Percentiles rank a stretch among this genome's conserved stretches.
phyloP scores from a whole-genome alignment of 2,797 vertebrate species.

The Sebastes kiyomatsui region DNA sequence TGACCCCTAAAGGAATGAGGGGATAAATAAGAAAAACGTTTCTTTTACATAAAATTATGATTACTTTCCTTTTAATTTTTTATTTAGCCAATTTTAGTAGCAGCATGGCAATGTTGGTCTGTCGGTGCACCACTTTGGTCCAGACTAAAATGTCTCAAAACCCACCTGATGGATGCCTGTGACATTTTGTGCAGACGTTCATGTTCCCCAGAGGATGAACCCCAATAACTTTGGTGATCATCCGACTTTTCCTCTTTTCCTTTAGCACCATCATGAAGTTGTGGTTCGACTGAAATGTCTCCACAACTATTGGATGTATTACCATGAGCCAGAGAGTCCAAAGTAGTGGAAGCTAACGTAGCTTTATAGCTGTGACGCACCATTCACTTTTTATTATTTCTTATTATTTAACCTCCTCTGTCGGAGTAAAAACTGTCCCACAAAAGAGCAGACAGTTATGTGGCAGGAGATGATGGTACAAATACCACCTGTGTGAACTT shows the following conservation, averaged over 20 bases:
- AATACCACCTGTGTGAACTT: neutral
- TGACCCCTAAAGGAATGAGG: neutral
- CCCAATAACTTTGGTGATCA: too few species aligned
- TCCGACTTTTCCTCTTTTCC: too few species aligned
- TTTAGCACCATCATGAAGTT: neutral
- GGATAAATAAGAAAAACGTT: neutral
- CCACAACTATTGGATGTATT: too few species aligned
- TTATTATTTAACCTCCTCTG: too few species aligned
- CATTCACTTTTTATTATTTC: too few species aligned
- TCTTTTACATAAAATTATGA: neutral
- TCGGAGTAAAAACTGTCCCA: too few species aligned
- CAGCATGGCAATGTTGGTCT: rapidly evolving
- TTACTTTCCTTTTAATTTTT: neutral
- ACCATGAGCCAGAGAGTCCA: too few species aligned
- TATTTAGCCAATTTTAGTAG: rapidly evolving
- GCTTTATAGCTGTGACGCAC: rapidly evolving
- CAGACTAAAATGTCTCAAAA: neutral
- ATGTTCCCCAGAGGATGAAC: neutral
- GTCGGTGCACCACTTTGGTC: neutral
- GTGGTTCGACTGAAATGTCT: neutral
- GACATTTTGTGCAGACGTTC: neutral
- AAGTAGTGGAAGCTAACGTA: too few species aligned
- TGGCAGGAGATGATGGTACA: neutral
- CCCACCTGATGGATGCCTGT: neutral
- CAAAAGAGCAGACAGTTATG: too few species aligned